Evolutionary conservation across 2,113 vertebrate genomes (phyloP).

Genomic region (Passer montanus): DNA sequence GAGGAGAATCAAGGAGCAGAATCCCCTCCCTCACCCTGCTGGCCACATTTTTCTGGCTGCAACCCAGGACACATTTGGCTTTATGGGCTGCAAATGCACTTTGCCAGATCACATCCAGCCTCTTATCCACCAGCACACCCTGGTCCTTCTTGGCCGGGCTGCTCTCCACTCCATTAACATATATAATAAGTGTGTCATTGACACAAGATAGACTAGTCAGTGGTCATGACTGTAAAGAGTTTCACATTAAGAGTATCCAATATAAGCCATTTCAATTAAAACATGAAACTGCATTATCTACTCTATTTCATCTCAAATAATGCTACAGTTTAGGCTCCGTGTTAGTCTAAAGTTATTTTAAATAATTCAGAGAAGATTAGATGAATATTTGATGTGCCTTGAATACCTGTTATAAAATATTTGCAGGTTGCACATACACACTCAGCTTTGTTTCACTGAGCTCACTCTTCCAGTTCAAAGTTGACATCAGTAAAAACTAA

Average conservation of each 20-base stretch:
- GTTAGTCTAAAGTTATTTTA: neutral
- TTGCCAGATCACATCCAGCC: neutral
- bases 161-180: neutral
- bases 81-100: neutral
- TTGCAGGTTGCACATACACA: neutral
- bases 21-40: rapidly evolving
- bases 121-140: neutral
- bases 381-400: neutral
- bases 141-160: neutral
- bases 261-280: neutral
- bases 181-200: neutral
- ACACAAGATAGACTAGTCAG: neutral
- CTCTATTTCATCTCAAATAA: neutral
- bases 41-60: rapidly evolving
- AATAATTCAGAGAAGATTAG: neutral
- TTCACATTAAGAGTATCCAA: neutral
- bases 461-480: neutral
- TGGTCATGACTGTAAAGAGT: neutral
- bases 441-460: neutral
- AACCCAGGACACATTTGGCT: neutral
- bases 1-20: neutral
- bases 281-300: neutral
- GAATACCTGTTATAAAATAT: neutral
- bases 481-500: neutral
- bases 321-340: neutral